These are phyloP conservation scores for Heliconius eleuchia DNA, from an alignment of 1,140 invertebrate species.

Conservation along the genomic window DNA sequence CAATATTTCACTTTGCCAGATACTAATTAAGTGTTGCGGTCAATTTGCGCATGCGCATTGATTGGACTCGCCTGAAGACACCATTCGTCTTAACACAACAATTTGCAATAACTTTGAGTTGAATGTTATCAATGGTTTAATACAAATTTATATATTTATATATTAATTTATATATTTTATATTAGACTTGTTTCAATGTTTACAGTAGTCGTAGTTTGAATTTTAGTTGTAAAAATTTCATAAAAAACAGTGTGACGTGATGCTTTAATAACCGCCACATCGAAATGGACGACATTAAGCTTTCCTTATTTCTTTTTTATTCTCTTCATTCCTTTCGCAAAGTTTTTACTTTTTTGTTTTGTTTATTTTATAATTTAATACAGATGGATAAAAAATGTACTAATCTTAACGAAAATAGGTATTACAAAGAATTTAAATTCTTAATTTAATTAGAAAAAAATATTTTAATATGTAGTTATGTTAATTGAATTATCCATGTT, in stretches of 20 bases:
- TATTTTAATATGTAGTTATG: background rate
- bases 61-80: slow-evolving; percentile 63
- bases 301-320: too few relatives aligned
- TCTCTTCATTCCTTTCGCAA: too few relatives aligned
- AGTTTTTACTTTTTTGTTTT: too few relatives aligned
- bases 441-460: background rate
- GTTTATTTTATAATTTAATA: too few relatives aligned
- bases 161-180: background rate
- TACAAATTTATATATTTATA: background rate
- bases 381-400: background rate
- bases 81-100: slow-evolving; percentile 63
- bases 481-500: background rate
- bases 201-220: background rate
- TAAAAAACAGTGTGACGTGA: background rate
- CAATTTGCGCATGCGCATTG: slow-evolving; percentile 68
- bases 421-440: background rate
- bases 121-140: background rate
- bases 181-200: background rate
- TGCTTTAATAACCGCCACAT: too few relatives aligned
- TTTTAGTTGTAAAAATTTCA: background rate
- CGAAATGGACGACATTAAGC: too few relatives aligned
- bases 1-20: slow-evolving; percentile 65
- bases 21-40: slow-evolving; percentile 71
- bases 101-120: slow-evolving; percentile 23
- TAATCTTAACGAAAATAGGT: background rate